Percentiles rank a stretch among this genome's conserved stretches.
phyloP scores from a whole-genome alignment of 2,113 vertebrate genomes.

The Aix galericulata region DNA sequence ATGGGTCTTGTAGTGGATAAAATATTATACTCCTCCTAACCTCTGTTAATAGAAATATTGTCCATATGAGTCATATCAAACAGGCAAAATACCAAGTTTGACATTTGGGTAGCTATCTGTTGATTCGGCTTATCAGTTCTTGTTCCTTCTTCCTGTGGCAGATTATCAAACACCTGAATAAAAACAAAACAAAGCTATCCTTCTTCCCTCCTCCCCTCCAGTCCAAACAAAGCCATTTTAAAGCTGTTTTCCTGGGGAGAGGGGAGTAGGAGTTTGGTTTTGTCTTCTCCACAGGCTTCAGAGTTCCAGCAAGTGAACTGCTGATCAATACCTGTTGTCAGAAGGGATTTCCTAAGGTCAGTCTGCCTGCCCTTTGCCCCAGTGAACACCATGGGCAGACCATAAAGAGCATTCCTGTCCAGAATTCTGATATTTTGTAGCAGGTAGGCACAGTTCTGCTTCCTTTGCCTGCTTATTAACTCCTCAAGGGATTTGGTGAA shows the following conservation, averaged over 20 bases:
- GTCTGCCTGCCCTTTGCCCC: neutral
- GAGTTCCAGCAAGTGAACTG: neutral
- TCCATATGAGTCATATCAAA: neutral
- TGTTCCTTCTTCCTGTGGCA: neutral
- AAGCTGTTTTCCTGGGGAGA: neutral
- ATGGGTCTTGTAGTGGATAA: slow-evolving; percentile 3
- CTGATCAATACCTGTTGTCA: neutral
- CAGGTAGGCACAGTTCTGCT: neutral
- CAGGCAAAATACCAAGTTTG: neutral
- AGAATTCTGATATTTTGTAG: neutral
- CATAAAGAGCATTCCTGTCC: neutral
- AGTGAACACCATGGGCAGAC: neutral
- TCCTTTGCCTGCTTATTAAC: neutral
- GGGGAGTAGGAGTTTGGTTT: neutral
- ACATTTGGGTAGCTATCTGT: neutral
- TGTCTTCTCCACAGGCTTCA: neutral
- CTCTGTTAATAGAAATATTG: neutral
- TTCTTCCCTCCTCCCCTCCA: accelerated
- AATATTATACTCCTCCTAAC: slow-evolving; percentile 1
- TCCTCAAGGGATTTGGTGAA: neutral
- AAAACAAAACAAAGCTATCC: neutral
- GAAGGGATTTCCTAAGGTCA: neutral
- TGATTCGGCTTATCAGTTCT: neutral
- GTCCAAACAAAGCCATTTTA: neutral
- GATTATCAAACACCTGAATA: neutral